Evolutionary conservation across 2,888 invertebrate genomes (phyloP), one percentile per base, ranked within the genome.

Genomic region (Geotrupes spiniger): DNA sequence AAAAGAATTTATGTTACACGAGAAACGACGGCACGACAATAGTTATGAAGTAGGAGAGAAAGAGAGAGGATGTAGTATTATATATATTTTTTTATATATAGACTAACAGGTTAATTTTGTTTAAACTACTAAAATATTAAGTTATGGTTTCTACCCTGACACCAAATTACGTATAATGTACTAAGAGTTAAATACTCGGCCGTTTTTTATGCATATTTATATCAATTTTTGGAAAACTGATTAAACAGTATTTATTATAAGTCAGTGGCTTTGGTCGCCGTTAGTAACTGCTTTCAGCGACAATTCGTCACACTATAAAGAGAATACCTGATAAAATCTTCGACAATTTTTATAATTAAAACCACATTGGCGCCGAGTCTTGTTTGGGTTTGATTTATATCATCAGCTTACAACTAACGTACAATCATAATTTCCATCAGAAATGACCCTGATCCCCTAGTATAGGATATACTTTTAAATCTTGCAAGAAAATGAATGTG

Each of bases 111-210:
- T 58, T 61, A 59, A 56, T 59, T 62, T 61, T 57, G 49, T 56
- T 56, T 53, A 52, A 52, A 57, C 63, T 69, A 66, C 63, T 65
- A 64, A 63, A 65, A 59, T 63, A 64, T 63, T 56, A 57, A 63
- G 64, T 62, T 63, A 61, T 61, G 63, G 70, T 70, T 70, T 78
- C 82, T 81, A 87, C 87, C 87, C 87, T 87, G 87, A 86, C 86
- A 86, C 83, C 83, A 85, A 85, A 85, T 87, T 87, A 87, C 87
- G 87, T 87, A 87, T 87, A 83, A 85, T 83, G 84, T 85, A 84
- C 84, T 78, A 76, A 76, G 76, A 77, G 76, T 76, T 73, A 73
- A 70, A 72, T 76, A 76, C 76, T 77, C 76, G 75, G 77, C 76
- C 75, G 72, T 73, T 65, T 62, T 49, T 57, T 45, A 46, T 46